Evolutionary conservation across 2,888 invertebrate genomes (phyloP), one percentile per base, ranked within the genome.

Genomic region (Quadroppia sp.): DNA sequence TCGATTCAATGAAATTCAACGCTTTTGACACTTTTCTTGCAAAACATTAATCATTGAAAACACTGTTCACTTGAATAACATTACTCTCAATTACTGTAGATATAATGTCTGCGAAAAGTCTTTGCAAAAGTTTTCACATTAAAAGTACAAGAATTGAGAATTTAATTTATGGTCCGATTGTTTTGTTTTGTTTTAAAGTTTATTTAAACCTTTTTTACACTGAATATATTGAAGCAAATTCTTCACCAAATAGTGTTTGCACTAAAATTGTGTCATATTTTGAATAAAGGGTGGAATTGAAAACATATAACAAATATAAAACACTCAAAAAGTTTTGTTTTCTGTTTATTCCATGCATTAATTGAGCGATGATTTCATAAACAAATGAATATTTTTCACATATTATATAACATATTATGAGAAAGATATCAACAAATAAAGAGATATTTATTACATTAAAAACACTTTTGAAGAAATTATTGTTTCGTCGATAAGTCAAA

Each of bases 231-330:
- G 20, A 20, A 53, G 4, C 15, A 20, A 56, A 56, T 56, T 56
- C 28, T 9, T 56, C 23, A 56, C 13, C 23, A 53, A 56, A 56
- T 15, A 56, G 25, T 56, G 56, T 56, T 56, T 56, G 20, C 28
- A 56, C 28, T 36, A 28, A 64, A 64, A 64, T 64, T 64, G 61
- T 64, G 61, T 64, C 61, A 64, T 36, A 36, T 32, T 36, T 64
- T 9, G 6, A 30, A 64, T 64, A 32, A 64, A 32, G 30, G 61
- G 61, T 30, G 30, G 61, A 32, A 64, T 64, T 15, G 17, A 64
- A 64, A 17, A 36, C 20, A 64, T 64, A 32, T 25, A 20, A 64
- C 15, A 64, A 15, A 32, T 20, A 64, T 48, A 48, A 20, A 48
- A 48, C n/a, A 48, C 48, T 6, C 20, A 20, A 48, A 48, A 20